A percentile compares a stretch with the other conserved stretches of the same genome.
Evolutionary conservation across 2,888 invertebrate species (phyloP).

Genomic region (Notodonta dromedarius): DNA sequence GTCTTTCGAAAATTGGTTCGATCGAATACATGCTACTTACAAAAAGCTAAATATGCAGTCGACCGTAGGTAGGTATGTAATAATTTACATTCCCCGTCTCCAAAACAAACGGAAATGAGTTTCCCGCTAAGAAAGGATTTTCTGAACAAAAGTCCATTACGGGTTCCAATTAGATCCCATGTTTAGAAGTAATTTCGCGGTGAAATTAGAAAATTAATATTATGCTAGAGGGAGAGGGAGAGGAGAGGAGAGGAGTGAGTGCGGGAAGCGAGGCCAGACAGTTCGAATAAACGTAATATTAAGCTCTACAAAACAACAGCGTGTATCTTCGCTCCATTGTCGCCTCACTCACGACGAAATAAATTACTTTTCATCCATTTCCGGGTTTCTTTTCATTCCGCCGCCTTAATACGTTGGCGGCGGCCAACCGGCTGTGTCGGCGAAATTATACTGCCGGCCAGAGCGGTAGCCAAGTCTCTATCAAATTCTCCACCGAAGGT

Average conservation of each 20-base stretch:
- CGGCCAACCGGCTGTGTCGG: slow-evolving; percentile 66
- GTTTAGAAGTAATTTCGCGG: slow-evolving; percentile 61
- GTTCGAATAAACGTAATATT: neutral
- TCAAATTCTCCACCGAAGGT: slow-evolving; percentile 70
- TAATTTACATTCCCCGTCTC: slow-evolving; percentile 30
- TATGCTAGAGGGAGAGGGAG: slow-evolving; percentile 40
- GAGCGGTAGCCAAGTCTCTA: slow-evolving; percentile 74
- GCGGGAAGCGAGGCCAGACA: slow-evolving; percentile 12
- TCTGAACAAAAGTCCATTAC: slow-evolving; percentile 56
- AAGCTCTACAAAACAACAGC: slow-evolving; percentile 17
- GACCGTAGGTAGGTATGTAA: slow-evolving; percentile 17
- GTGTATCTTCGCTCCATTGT: slow-evolving; percentile 44
- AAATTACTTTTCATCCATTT: slow-evolving; percentile 75
- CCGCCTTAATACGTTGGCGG: slow-evolving; percentile 70
- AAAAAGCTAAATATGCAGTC: neutral
- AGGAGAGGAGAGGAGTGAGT: slow-evolving; percentile 12
- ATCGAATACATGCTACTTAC: neutral
- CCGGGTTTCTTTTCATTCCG: slow-evolving; percentile 72
- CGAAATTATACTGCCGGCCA: slow-evolving; percentile 71
- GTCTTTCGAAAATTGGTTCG: too few relatives aligned
- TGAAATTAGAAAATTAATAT: slow-evolving; percentile 64
- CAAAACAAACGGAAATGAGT: slow-evolving; percentile 43
- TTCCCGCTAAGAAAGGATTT: slow-evolving; percentile 56
- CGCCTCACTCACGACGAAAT: slow-evolving; percentile 59
- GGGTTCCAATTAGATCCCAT: slow-evolving; percentile 60